Evolutionary conservation across 2,888 invertebrate genomes (phyloP).

Genomic region (Bugulina stolonifera): DNA sequence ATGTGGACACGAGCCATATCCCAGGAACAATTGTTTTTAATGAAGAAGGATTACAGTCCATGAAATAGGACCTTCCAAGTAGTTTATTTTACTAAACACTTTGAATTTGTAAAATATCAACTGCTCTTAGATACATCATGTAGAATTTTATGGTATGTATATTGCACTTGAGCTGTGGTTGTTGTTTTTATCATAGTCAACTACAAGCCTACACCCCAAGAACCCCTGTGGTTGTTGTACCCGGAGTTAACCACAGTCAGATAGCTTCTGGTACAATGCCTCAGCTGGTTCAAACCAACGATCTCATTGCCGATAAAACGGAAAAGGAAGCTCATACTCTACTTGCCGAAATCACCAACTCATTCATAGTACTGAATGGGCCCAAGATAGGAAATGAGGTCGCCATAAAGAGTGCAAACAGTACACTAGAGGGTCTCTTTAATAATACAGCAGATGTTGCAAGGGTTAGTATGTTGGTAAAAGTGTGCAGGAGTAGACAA

Average conservation of each 20-base stretch:
- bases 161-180: too few relatives aligned
- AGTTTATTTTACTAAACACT: too few relatives aligned
- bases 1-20: too few relatives aligned
- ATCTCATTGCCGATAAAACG: constrained; percentile 5
- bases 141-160: too few relatives aligned
- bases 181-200: too few relatives aligned
- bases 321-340: constrained; percentile 8
- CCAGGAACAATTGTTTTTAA: too few relatives aligned
- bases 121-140: too few relatives aligned
- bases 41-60: too few relatives aligned
- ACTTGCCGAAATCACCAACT: constrained; percentile 11
- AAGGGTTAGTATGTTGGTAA: not conserved
- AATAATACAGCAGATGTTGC: not conserved
- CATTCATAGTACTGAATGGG: constrained; percentile 6
- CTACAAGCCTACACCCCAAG: not conserved
- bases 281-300: constrained; percentile 10
- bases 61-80: too few relatives aligned
- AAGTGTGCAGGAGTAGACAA: not conserved
- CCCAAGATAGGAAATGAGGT: not conserved
- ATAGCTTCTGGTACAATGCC: constrained; percentile 28
- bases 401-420: not conserved
- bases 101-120: too few relatives aligned
- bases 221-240: constrained; percentile 21
- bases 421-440: not conserved
- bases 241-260: constrained; percentile 27